These are phyloP conservation scores for Salminus brasiliensis DNA, from an alignment of 2,113 vertebrate species.

Conservation along the genomic window DNA sequence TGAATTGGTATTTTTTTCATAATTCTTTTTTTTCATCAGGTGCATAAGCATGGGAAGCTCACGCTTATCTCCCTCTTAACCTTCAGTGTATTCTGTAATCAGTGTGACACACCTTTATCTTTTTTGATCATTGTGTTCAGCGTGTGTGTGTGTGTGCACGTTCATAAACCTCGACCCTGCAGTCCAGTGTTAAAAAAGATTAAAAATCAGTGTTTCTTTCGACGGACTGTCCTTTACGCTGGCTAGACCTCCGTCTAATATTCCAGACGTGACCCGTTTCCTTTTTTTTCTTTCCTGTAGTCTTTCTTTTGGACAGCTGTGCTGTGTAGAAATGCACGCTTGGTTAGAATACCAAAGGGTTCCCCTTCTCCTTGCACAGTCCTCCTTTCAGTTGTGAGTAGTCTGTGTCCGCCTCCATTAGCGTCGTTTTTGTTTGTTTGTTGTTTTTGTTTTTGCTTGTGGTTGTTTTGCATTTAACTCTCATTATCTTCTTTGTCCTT, in stretches of 20 bases:
- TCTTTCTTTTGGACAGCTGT: neutral
- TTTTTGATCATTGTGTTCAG: no score
- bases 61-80: conserved; percentile 8
- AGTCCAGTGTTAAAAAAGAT: neutral
- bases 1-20: conserved; percentile 10
- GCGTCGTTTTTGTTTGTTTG: neutral
- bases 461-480: neutral
- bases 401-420: neutral
- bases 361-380: neutral
- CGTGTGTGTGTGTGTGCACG: no score
- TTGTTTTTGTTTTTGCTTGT: neutral
- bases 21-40: conserved; percentile 3
- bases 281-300: no score
- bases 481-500: conserved; percentile 1
- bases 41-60: neutral
- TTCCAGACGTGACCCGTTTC: neutral
- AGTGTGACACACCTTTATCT: no score
- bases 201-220: neutral
- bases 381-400: neutral
- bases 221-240: neutral
- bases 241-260: neutral
- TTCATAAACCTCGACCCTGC: no score
- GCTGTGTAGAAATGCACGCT: conserved; percentile 14
- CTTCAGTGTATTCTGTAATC: neutral
- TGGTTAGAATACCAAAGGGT: conserved; percentile 1